phyloP scores from a whole-genome alignment of 2,888 invertebrate genomes.

The Scaptomyza polygonia region DNA sequence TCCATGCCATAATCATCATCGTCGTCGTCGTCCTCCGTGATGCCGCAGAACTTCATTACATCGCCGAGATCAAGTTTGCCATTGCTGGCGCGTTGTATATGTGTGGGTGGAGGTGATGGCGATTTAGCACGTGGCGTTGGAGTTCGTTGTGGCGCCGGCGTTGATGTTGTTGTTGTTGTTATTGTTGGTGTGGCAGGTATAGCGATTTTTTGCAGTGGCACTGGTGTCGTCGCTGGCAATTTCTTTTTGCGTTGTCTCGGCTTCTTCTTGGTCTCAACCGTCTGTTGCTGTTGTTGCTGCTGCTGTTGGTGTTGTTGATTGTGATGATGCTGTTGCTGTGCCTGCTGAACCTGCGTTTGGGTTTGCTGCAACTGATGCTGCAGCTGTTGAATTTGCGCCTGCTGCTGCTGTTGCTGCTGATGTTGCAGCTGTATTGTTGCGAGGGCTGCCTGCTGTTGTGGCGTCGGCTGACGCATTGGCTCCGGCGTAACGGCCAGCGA shows the following conservation, averaged over 20 bases:
- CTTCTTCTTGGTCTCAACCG: constrained; percentile 73
- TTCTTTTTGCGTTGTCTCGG: constrained; percentile 79
- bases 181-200: constrained; percentile 48
- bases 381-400: constrained; percentile 67
- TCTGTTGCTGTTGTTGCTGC: constrained; percentile 47
- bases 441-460: constrained; percentile 74
- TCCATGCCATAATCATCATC: constrained; percentile 86
- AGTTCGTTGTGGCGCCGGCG: constrained; percentile 24
- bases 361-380: constrained; percentile 72
- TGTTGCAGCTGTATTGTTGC: constrained; percentile 80
- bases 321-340: constrained; percentile 55
- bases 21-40: constrained; percentile 88
- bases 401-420: constrained; percentile 77
- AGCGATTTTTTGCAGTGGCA: constrained; percentile 56
- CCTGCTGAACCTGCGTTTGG: constrained; percentile 68
- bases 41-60: constrained; percentile 90
- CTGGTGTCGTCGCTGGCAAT: constrained; percentile 35
- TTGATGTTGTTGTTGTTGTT: constrained; percentile 5
- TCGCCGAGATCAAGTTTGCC: constrained; percentile 88
- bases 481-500: constrained; percentile 81
- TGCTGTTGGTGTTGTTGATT: constrained; percentile 59
- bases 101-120: constrained; percentile 68
- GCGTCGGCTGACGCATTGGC: constrained; percentile 81
- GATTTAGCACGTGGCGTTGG: constrained; percentile 43
- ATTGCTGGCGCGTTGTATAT: constrained; percentile 80